Percentiles rank a stretch among this genome's conserved stretches.
These are phyloP conservation scores for Rhinopithecus roxellana DNA, from an alignment of 2,113 vertebrate species.

Conservation along the genomic window DNA sequence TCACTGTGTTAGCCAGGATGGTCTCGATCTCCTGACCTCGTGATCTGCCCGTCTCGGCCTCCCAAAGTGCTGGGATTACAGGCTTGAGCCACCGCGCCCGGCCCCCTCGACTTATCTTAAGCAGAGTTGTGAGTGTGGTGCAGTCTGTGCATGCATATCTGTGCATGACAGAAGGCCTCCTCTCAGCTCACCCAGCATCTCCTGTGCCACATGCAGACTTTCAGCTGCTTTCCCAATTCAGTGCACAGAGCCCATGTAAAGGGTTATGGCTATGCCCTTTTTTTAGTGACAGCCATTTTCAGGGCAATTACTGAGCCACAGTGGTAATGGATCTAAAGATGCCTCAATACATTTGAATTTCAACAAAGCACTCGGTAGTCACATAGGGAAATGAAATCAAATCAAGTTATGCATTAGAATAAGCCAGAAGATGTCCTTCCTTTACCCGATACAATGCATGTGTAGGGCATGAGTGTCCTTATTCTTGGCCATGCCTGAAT, in stretches of 20 bases:
- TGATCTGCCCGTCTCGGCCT: no score
- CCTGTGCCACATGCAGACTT: neutral
- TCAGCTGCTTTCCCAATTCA: neutral
- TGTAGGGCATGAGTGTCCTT: neutral
- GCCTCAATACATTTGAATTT: neutral
- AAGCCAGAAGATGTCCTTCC: neutral
- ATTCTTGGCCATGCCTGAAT: neutral
- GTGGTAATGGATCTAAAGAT: neutral
- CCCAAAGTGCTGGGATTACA: no score
- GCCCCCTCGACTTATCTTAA: neutral
- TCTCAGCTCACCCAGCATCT: neutral
- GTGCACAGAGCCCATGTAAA: neutral
- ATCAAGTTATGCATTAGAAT: neutral
- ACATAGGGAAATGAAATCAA: neutral
- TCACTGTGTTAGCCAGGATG: no score
- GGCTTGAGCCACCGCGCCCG: no score
- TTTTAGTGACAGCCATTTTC: neutral
- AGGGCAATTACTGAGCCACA: neutral
- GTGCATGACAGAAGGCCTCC: neutral
- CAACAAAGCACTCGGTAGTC: neutral
- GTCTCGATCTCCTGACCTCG: no score
- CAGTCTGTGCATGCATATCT: rapidly evolving
- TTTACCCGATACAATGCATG: neutral
- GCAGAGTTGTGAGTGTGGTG: neutral
- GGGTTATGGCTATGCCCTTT: neutral